Evolutionary conservation across 1,140 invertebrate genomes (phyloP).

Genomic region (Nilaparvata lugens): DNA sequence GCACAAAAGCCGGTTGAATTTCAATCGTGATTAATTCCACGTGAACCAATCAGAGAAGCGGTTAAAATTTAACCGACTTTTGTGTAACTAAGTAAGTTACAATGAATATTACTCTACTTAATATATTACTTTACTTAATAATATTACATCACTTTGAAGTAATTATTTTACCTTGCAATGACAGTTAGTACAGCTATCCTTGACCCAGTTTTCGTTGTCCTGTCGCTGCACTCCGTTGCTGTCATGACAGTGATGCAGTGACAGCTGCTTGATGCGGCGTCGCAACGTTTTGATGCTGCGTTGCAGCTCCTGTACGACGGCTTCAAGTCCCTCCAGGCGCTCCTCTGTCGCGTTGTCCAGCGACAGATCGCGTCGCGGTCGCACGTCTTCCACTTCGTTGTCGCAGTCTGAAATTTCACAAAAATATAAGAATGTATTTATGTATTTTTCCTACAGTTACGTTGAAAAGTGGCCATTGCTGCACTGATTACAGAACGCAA

Average conservation of each 20-base stretch:
- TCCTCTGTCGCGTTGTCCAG: slow-evolving; percentile 33
- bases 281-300: slow-evolving; percentile 44
- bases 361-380: slow-evolving; percentile 17
- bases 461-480: too few species aligned
- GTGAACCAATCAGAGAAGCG: too few species aligned
- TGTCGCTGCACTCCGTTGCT: slow-evolving; percentile 33
- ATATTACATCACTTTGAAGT: neutral
- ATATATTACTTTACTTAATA: neutral
- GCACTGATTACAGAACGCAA: too few species aligned
- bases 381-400: slow-evolving; percentile 14
- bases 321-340: slow-evolving; percentile 46
- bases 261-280: slow-evolving; percentile 41
- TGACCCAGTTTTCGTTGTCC: slow-evolving; percentile 41
- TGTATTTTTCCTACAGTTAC: too few species aligned
- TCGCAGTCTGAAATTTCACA: slow-evolving; percentile 13
- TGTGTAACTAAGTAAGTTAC: too few species aligned
- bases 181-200: slow-evolving; percentile 43
- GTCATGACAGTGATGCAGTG: slow-evolving; percentile 38
- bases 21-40: too few species aligned
- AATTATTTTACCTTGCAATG: slow-evolving; percentile 36
- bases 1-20: too few species aligned
- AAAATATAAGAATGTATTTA: slow-evolving; percentile 11
- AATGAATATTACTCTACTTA: neutral
- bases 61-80: too few species aligned
- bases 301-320: slow-evolving; percentile 42